Evolutionary conservation across 2,797 vertebrate species (phyloP).

Genomic region (Oreochromis mossambicus): DNA sequence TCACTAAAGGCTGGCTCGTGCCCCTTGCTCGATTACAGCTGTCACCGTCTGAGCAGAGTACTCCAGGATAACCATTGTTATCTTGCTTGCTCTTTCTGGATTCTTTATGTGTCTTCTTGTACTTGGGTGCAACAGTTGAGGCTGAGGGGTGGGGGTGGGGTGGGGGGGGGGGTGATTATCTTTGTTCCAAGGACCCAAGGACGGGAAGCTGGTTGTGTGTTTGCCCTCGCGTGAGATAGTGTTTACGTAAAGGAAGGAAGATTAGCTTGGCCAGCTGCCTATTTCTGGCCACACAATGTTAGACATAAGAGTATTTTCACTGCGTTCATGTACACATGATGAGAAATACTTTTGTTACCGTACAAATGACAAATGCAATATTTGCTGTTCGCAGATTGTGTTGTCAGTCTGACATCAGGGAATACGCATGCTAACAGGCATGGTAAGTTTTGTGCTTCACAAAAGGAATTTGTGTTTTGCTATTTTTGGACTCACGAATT

Average conservation of each 20-base stretch:
- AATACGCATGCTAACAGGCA: background rate
- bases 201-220: constrained; percentile 10
- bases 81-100: background rate
- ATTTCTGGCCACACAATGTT: constrained; percentile 32
- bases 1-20: background rate
- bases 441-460: background rate
- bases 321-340: background rate
- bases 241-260: constrained; percentile 63
- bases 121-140: background rate
- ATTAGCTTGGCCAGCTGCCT: constrained; percentile 18
- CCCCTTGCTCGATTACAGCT: constrained; percentile 7
- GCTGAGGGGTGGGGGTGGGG: background rate
- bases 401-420: background rate
- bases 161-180: background rate
- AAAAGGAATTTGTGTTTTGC: background rate
- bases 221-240: background rate
- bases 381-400: background rate
- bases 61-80: constrained; percentile 31
- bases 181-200: constrained; percentile 14
- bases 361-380: background rate
- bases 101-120: background rate
- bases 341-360: background rate
- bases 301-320: background rate
- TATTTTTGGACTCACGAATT: background rate
- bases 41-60: constrained; percentile 7